Percentiles rank a stretch among this genome's conserved stretches.
phyloP scores from a whole-genome alignment of 2,888 invertebrate species.

The Thereva nobilitata region DNA sequence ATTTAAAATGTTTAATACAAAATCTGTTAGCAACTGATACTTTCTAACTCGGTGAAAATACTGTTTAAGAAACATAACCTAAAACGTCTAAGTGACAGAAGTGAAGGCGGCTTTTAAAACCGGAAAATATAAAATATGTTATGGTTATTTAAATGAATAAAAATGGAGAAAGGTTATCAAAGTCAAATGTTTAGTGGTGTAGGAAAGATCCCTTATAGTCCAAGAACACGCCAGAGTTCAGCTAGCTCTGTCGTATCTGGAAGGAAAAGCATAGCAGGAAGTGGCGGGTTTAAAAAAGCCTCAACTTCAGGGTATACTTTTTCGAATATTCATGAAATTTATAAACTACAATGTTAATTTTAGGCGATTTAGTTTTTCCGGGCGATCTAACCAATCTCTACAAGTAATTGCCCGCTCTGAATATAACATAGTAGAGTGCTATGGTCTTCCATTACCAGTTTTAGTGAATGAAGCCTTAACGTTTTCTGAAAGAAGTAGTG shows the following conservation, averaged over 20 bases:
- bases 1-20: too few relatives aligned
- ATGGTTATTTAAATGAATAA: conserved; percentile 4
- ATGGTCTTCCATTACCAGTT: conserved; percentile 81
- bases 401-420: conserved; percentile 78
- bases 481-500: conserved; percentile 67
- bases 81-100: not conserved
- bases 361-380: conserved; percentile 64
- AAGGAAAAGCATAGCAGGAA: conserved; percentile 50
- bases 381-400: conserved; percentile 68
- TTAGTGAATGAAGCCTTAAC: conserved; percentile 86
- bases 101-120: not conserved
- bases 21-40: too few relatives aligned
- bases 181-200: conserved; percentile 48
- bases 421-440: conserved; percentile 75
- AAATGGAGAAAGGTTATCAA: conserved; percentile 50
- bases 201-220: conserved; percentile 48
- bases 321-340: not conserved
- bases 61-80: too few relatives aligned
- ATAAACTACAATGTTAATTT: not conserved
- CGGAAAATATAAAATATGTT: not conserved
- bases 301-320: conserved; percentile 45
- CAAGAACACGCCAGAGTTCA: conserved; percentile 48
- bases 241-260: conserved; percentile 45
- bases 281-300: conserved; percentile 48
- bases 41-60: too few relatives aligned